Base-by-base conservation (phyloP, 2,113 vertebrate species). In the Onychostoma macrolepis region DNA sequence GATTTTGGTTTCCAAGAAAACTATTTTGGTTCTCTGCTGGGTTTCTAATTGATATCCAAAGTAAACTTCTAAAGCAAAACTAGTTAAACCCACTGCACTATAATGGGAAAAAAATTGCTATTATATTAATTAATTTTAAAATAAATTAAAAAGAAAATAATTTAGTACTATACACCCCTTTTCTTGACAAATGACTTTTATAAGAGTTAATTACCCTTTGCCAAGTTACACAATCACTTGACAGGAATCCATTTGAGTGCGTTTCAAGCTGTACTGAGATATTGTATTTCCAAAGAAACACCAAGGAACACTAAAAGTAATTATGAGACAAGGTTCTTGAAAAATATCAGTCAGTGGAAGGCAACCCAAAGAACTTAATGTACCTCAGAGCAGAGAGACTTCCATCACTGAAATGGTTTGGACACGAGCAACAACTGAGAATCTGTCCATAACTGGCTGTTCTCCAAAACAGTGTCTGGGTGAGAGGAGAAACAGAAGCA, bases 401-500 rank as follows among this genome's bases (percentile, higher is more conserved):
- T 26, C 15, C 41, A 83, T 83, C 63, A 50, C 33, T 50, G 69
- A 69, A 83, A 65, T 50, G 13, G 38, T 30, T 45, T 82, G 80
- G 58, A 67, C 56, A 65, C 11, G 38, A 12, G n/a, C 61, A 82
- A 65, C 58, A 28, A 81, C 79, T 65, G 7, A 2, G 15, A 69
- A 69, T 83, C 26, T 8, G 41, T 33, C 38, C 41, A 71, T 26
- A 33, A 83, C 80, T 83, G 41, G 80, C 80, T 69, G 80, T 63
- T 80, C 56, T 63, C 79, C 61, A 67, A 65, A 43, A 33, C 61
- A 21, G 26, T 10, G 13, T 67, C 61, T 45, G 58, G 26, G 21
- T 19, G 61, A 82, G 61, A 63, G 41, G 38, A 26, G 36, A 26
- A 17, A 82, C 24, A 82, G 58, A 83, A 69, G 19, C 63, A 50